Evolutionary conservation across 2,797 vertebrate genomes (phyloP), one percentile per base, ranked within the genome.

Genomic region (Rhinichthys osculus): DNA sequence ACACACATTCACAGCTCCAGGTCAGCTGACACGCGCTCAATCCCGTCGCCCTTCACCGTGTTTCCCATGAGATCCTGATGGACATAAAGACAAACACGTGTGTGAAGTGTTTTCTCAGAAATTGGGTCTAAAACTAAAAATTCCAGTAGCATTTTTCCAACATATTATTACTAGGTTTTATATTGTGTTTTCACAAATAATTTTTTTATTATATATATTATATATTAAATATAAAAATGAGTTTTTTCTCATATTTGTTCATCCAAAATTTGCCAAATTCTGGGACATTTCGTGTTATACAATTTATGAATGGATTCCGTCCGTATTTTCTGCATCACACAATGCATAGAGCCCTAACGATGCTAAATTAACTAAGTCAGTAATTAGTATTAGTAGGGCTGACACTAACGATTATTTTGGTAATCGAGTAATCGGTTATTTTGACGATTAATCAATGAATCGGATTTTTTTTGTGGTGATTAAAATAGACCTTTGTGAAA

Each of bases 1-100:
- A 88, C 85, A 88, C 80, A 87, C 66, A 38, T 44, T 44, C 42
- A 69, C 86, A 85, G 54, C 76, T 87, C 33, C 80, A 83, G 88
- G 83, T 90, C 85, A 87, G 87, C 74, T 81, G 78, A 74, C 88
- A 86, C 83, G 77, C 35, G 38, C 42, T n/a, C 38, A 62, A 50
- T 78, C 86, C 54, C 73, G 19, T 52, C 71, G 78, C 67, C 72
- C 70, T 72, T 66, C 69, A 47, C 78, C 16, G 3, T 30, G 33
- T 77, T 76, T 76, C 54, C 44, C 40, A 23, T 16, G 23, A 21
- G 79, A 81, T 21, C 8, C 70, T 3, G 23, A 40, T 27, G 40
- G 23, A 44, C 4, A 33, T 52, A 33, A 23, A 80, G 62, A 80
- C 78, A 44, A 14, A 76, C 33, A 35, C 3, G 33, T 77, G 54